Base-by-base conservation (phyloP, 2,797 vertebrate genomes). In the Darevskia nairensis region DNA sequence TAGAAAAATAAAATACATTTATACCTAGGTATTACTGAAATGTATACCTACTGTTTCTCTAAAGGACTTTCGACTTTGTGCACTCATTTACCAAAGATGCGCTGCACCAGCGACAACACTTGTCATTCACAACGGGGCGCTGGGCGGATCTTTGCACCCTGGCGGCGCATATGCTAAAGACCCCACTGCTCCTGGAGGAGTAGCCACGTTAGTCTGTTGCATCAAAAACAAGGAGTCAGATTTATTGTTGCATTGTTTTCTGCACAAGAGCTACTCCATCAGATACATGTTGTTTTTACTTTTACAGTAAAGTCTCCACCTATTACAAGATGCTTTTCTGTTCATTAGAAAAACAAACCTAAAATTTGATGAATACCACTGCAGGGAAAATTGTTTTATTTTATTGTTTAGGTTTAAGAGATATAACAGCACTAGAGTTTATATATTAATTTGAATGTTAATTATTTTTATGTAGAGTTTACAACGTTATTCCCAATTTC, bases 371-470 rank as follows among this genome's bases (percentile, higher is more conserved):
- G 15, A 77, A 29, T 50, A 59, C 1, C 23, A 7, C 35, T 78
- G 17, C 35, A 21, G 32, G 2, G 46, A n/a, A 7, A 50, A n/a
- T 25, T 32, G 8, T 74, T 74, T 74, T 72, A 80, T n/a, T n/a
- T 32, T 83, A 71, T 3, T 46, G 35, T 74, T 89, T 46, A 87
- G 0, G 0, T 76, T 55, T 89, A 46, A 86, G 50, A 90, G 82
- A 82, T 66, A 59, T 0, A 77, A 68, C 1, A 10, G 2, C 1
- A 88, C 64, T 88, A 72, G 1, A 50, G 1, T n/a, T 83, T 69
- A 59, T 84, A 84, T 55, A 79, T 79, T 64, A 74, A 29, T 76
- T 19, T 76, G 23, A 35, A 41, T 41, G 39, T 85, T 85, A 84
- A 15, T 3, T 79, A 0, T 55, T 90, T 88, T 81, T 39, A 64